Evolutionary conservation across 2,888 invertebrate species (phyloP).

Genomic region (Lobophora halterata): DNA sequence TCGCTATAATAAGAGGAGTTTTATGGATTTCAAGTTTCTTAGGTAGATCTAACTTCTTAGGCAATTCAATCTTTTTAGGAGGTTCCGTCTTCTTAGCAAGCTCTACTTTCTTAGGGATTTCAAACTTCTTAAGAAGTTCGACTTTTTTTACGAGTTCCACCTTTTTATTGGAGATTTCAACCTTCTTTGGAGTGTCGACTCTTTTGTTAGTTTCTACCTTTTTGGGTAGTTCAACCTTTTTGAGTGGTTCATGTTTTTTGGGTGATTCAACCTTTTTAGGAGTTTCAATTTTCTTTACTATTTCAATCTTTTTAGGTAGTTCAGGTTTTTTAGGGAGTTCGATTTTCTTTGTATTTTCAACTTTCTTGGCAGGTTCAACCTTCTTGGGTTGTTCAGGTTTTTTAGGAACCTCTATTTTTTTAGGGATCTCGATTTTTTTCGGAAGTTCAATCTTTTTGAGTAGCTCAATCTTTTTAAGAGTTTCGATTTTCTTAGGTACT

Average conservation of each 20-base stretch:
- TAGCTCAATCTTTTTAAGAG: slow-evolving; percentile 1
- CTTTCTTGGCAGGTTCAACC: slow-evolving; percentile 29
- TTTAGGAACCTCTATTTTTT: slow-evolving; percentile 31
- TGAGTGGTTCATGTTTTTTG: slow-evolving; percentile 3
- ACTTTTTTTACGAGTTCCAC: slow-evolving; percentile 28
- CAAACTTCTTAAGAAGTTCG: slow-evolving; percentile 37
- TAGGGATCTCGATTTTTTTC: slow-evolving; percentile 34
- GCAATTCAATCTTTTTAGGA: slow-evolving; percentile 23
- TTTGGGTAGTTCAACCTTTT: slow-evolving; percentile 34
- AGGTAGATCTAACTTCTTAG: slow-evolving; percentile 24
- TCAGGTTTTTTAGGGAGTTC: slow-evolving; percentile 17
- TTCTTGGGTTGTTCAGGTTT: slow-evolving; percentile 33
- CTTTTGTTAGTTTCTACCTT: slow-evolving; percentile 7
- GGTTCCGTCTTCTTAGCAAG: slow-evolving; percentile 10
- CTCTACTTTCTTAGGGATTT: slow-evolving; percentile 36
- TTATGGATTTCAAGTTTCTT: slow-evolving; percentile 20
- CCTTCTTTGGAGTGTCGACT: slow-evolving; percentile 18
- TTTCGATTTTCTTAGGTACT: slow-evolving; percentile 19
- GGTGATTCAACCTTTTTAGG: too few relatives aligned
- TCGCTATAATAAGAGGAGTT: slow-evolving; percentile 19
- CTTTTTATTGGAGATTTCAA: slow-evolving; percentile 35
- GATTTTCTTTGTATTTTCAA: slow-evolving; percentile 10
- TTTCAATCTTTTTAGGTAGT: too few relatives aligned
- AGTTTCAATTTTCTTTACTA: too few relatives aligned
- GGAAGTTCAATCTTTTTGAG: slow-evolving; percentile 32